Percentiles rank a stretch among this genome's conserved stretches.
These are phyloP conservation scores for Salarias fasciatus DNA, from an alignment of 2,797 vertebrate genomes.

Conservation along the genomic window DNA sequence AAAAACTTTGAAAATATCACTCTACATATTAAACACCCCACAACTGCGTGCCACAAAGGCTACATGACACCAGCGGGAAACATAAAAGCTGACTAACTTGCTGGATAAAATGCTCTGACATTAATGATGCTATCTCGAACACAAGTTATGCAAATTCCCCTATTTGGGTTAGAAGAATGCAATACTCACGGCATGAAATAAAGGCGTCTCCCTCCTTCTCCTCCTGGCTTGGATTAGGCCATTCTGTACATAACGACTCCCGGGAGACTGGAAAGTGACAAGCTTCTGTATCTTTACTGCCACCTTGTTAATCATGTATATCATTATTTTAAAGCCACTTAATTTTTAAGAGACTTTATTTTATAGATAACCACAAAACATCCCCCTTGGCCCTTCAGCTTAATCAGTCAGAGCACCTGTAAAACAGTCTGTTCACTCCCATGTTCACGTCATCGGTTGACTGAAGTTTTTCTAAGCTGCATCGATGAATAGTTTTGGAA, in stretches of 20 bases:
- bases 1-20: no score
- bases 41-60: no score
- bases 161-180: neutral
- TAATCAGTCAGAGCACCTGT: neutral
- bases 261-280: neutral
- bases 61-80: neutral
- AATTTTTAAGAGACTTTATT: neutral
- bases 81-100: neutral
- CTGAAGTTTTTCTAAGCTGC: neutral
- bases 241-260: neutral
- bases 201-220: no score
- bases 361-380: neutral
- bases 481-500: neutral
- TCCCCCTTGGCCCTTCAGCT: neutral
- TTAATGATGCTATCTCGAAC: neutral
- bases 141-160: neutral
- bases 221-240: neutral
- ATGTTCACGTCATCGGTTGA: neutral
- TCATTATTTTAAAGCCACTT: slow-evolving; percentile 8
- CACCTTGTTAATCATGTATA: slow-evolving; percentile 3
- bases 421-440: neutral
- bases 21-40: no score
- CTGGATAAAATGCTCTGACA: neutral
- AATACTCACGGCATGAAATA: neutral
- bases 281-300: neutral